These are phyloP conservation scores for Pseudeuparius sepicola DNA, from an alignment of 2,888 invertebrate species.

Conservation along the genomic window DNA sequence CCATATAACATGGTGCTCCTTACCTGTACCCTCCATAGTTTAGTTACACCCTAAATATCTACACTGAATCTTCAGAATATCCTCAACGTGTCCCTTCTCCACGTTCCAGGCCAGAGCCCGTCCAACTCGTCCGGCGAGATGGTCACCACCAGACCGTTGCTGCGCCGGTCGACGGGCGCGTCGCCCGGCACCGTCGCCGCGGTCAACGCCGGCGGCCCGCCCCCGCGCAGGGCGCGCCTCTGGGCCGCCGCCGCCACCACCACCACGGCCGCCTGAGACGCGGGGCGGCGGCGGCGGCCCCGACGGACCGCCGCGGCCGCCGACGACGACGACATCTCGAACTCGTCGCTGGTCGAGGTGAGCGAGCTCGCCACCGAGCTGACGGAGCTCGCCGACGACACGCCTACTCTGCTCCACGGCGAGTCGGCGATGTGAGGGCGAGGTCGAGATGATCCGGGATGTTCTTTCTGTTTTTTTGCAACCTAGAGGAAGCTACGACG, in stretches of 20 bases:
- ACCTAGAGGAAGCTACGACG: too few relatives aligned
- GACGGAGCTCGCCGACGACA: conserved; percentile 28
- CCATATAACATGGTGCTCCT: too few relatives aligned
- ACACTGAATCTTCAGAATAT: too few relatives aligned
- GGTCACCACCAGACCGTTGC: conserved; percentile 28
- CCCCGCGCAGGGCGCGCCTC: too few relatives aligned
- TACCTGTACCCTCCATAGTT: too few relatives aligned
- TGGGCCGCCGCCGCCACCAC: too few relatives aligned
- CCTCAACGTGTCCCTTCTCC: too few relatives aligned
- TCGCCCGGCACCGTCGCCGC: too few relatives aligned
- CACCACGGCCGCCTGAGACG: conserved; percentile 35
- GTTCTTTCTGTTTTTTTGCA: too few relatives aligned
- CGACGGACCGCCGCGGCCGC: conserved; percentile 16
- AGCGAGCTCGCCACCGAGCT: conserved; percentile 30
- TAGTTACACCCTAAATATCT: too few relatives aligned
- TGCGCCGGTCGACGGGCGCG: conserved; percentile 35
- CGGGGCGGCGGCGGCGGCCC: conserved; percentile 21
- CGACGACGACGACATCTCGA: conserved; percentile 27
- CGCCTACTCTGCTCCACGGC: conserved; percentile 1
- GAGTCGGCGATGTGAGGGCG: conserved; percentile 29
- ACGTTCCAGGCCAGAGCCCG: conserved; percentile 35
- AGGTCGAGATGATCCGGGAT: conserved; percentile 2
- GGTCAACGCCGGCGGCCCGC: conserved; percentile 28
- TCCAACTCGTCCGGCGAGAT: conserved; percentile 38
- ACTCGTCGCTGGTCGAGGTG: conserved; percentile 31